Base-by-base conservation (phyloP, 2,888 invertebrate species). In the Nemapogon koenigi region DNA sequence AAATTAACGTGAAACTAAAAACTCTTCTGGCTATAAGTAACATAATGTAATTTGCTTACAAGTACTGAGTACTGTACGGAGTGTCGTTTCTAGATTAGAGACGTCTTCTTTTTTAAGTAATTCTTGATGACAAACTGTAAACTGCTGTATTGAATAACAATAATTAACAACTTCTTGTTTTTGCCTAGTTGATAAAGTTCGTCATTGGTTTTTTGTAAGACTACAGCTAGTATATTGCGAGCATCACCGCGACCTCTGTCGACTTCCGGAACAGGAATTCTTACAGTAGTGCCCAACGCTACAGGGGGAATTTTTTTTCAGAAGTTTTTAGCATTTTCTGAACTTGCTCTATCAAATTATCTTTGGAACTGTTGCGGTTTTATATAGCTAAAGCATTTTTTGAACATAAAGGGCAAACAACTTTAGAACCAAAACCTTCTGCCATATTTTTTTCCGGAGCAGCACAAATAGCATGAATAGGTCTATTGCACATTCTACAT, bases 1-100 rank as follows among this genome's bases (percentile, higher is more conserved):
- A 11, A 29, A 29, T 10, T 29, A 29, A 29, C 14, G 11, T 29
- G 29, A 29, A 29, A 29, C 29, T 29, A 11, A 29, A 29, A 29
- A 29, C 11, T 11, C 29, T 29, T 29, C 29, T 29, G 29, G 11
- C 29, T 29, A 11, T n/a, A n/a, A n/a, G n/a, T n/a, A n/a, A n/a
- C n/a, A n/a, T n/a, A n/a, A n/a, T n/a, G n/a, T n/a, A n/a, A n/a
- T n/a, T n/a, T n/a, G n/a, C n/a, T n/a, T n/a, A n/a, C n/a, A n/a
- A n/a, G n/a, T n/a, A n/a, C n/a, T n/a, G n/a, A n/a, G n/a, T n/a
- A 33, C 16, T 33, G 17, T 33, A 33, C 33, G 33, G 33, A 16
- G 16, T 17, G 28, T 27, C 28, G 28, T 27, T 27, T n/a, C 28
- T 27, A 4, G 4, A n/a, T 27, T 27, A n/a, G n/a, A n/a, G n/a